These are phyloP conservation scores for Caenorhabditis doughertyi DNA, from an alignment of 2,888 invertebrate genomes.

Conservation along the genomic window DNA sequence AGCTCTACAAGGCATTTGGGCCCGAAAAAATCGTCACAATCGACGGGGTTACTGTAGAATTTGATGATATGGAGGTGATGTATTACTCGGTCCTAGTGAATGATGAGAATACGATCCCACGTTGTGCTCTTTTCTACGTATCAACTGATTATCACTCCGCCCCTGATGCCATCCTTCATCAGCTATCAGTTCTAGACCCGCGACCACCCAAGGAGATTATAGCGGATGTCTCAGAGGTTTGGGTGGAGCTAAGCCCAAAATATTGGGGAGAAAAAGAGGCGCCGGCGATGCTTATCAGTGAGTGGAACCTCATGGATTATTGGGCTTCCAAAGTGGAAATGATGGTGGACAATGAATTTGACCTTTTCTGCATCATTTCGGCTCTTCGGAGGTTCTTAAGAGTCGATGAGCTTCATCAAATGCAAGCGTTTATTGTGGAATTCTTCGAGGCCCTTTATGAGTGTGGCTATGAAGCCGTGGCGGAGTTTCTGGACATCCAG, in stretches of 20 bases:
- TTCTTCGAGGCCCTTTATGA: constrained; percentile 54
- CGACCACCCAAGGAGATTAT: constrained; percentile 21
- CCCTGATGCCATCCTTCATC: background rate
- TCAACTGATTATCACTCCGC: constrained; percentile 7
- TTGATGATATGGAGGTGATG: background rate
- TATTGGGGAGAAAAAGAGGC: background rate
- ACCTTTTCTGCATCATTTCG: constrained; percentile 51
- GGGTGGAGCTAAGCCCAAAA: constrained; percentile 9
- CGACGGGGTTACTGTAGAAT: constrained; percentile 22
- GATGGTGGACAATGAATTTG: constrained; percentile 53
- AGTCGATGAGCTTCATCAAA: constrained; percentile 37
- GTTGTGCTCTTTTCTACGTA: constrained; percentile 33
- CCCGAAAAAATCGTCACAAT: constrained; percentile 8
- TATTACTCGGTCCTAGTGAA: constrained; percentile 12
- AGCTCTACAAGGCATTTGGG: constrained; percentile 20
- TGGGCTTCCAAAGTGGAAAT: constrained; percentile 58
- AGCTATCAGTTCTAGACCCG: constrained; percentile 19
- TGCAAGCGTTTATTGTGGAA: constrained; percentile 43
- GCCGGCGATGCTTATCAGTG: constrained; percentile 20
- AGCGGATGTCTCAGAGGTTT: constrained; percentile 33
- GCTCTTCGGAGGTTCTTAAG: constrained; percentile 32
- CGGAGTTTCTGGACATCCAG: constrained; percentile 45
- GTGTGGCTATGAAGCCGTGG: constrained; percentile 11
- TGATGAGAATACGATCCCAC: constrained; percentile 22
- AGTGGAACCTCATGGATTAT: constrained; percentile 61